Conservation (phyloP, 2,888 invertebrate genomes). For the Epicampocera succincta region DNA sequence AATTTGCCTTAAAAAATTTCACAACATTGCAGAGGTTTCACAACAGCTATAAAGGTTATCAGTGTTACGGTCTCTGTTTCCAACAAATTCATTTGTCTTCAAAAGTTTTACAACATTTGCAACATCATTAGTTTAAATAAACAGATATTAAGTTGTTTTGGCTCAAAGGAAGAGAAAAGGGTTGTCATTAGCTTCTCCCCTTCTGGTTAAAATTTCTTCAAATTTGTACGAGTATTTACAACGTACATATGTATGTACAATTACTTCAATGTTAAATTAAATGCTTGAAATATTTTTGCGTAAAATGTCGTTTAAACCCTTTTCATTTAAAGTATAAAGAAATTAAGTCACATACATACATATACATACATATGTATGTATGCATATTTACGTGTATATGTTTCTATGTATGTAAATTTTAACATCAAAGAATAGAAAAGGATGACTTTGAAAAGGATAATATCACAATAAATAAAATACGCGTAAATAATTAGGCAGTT, state of each 20-base stretch:
- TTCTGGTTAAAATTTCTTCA: not conserved
- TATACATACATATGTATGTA: no score
- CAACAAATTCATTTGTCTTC: conserved; percentile 16
- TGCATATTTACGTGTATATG: no score
- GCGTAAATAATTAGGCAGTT: not conserved
- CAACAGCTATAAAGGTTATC: no score
- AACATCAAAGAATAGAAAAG: conserved; percentile 32
- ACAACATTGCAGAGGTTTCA: no score
- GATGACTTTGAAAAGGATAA: not conserved
- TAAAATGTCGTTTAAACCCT: conserved; percentile 25
- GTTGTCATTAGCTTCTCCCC: conserved; percentile 42
- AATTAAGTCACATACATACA: conserved; percentile 3
- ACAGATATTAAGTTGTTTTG: conserved; percentile 52
- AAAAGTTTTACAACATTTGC: conserved; percentile 4
- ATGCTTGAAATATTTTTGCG: conserved; percentile 12
- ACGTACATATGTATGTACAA: not conserved
- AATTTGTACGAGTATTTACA: not conserved
- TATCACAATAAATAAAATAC: no score
- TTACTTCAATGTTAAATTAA: no score
- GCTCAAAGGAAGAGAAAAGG: conserved; percentile 31
- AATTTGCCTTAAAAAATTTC: no score
- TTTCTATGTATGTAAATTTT: not conserved
- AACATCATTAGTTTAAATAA: conserved; percentile 50
- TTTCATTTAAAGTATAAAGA: conserved; percentile 19
- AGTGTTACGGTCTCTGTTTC: no score